A percentile compares a stretch with the other conserved stretches of the same genome.
Conservation (phyloP, 2,797 vertebrate species). For the Danio tinwini region DNA sequence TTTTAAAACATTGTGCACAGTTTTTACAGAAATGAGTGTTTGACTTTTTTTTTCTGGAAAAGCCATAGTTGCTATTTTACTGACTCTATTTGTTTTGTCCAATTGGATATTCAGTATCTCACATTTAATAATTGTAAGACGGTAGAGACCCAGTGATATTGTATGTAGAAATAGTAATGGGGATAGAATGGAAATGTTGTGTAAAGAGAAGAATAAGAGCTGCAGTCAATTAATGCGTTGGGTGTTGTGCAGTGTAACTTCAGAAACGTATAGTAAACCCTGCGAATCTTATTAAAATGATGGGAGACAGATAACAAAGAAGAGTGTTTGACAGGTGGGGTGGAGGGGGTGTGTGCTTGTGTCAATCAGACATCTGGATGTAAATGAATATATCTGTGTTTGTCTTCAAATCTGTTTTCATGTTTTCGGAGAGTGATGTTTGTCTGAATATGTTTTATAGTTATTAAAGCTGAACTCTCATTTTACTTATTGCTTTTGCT, state of each 20-base stretch:
- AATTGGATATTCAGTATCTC: constrained; percentile 53
- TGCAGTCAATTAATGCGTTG: constrained; percentile 12
- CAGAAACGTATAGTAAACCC: constrained; percentile 13
- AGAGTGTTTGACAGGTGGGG: constrained; percentile 21
- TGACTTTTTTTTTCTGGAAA: constrained; percentile 29
- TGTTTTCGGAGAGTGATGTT: not conserved
- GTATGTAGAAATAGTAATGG: constrained; percentile 24
- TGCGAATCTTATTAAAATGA: constrained; percentile 29
- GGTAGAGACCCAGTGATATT: constrained; percentile 34
- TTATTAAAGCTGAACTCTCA: not conserved
- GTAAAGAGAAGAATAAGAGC: constrained; percentile 12
- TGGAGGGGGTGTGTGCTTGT: not conserved
- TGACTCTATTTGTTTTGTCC: constrained; percentile 52
- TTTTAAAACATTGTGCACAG: constrained; percentile 22
- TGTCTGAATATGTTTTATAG: constrained; percentile 10
- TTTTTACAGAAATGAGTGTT: constrained; percentile 47
- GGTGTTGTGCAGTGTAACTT: constrained; percentile 14
- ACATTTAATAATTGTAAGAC: constrained; percentile 43
- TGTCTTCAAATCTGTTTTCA: constrained; percentile 4
- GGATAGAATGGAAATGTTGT: constrained; percentile 7
- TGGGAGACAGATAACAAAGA: constrained; percentile 7
- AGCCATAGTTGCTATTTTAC: constrained; percentile 37
- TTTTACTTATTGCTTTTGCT: not conserved
- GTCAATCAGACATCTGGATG: constrained; percentile 24
- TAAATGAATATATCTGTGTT: constrained; percentile 21